Conservation (phyloP, 1,140 invertebrate species). For the Caenorhabditis inopinata region DNA sequence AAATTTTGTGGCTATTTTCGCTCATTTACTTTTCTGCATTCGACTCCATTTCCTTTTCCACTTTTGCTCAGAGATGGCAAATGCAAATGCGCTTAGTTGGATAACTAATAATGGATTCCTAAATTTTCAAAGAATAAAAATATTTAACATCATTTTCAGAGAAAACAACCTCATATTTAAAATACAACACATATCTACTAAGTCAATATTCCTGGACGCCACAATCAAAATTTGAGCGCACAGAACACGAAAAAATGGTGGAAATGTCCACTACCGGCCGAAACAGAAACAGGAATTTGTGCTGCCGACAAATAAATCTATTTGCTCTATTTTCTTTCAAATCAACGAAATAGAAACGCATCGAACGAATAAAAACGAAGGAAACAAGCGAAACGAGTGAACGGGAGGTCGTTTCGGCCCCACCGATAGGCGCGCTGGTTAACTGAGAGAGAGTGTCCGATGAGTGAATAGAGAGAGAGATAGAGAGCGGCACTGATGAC, state of each 20-base stretch:
- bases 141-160: no score
- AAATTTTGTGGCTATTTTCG: no score
- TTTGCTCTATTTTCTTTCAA: neutral
- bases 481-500: neutral
- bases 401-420: neutral
- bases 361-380: neutral
- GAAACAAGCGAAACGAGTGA: neutral
- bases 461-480: neutral
- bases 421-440: neutral
- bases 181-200: no score
- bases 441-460: neutral
- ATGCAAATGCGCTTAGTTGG: no score
- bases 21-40: no score
- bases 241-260: neutral
- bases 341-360: constrained; percentile 22
- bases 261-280: neutral
- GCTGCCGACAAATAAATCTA: neutral
- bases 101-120: no score
- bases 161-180: no score
- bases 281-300: constrained; percentile 7
- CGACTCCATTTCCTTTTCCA: no score
- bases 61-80: no score
- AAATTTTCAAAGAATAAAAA: no score
- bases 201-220: no score
- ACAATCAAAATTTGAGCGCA: neutral